phyloP scores from a whole-genome alignment of 2,113 vertebrate species.

The Clarias gariepinus region DNA sequence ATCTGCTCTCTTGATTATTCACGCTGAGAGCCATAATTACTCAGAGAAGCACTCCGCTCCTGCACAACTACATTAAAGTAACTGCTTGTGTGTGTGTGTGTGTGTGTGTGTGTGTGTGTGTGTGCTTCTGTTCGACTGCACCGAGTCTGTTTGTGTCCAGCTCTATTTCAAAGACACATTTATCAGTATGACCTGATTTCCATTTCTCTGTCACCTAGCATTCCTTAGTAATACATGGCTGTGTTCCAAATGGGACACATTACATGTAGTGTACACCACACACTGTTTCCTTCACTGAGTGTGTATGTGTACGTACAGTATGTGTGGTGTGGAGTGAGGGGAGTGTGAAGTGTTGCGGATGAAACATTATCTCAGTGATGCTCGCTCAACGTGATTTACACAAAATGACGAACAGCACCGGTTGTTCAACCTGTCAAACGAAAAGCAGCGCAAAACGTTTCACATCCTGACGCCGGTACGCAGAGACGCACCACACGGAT shows the following conservation, averaged over 20 bases:
- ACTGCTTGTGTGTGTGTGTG: constrained; percentile 49
- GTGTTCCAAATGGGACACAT: not conserved
- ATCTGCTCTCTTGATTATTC: constrained; percentile 58
- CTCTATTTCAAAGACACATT: constrained; percentile 4
- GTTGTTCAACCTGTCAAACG: not conserved
- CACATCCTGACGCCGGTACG: not conserved
- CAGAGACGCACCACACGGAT: not conserved
- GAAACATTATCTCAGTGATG: not conserved
- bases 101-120: constrained; percentile 36
- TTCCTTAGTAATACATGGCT: not conserved
- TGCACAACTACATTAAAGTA: constrained; percentile 57
- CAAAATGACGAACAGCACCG: not conserved
- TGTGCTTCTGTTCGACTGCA: constrained; percentile 26
- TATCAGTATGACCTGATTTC: constrained; percentile 20
- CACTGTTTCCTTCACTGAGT: not conserved
- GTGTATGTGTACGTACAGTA: too few species aligned
- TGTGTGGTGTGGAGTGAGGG: not conserved
- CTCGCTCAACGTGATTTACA: not conserved
- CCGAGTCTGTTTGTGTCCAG: constrained; percentile 20
- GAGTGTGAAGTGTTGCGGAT: not conserved
- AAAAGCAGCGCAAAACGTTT: not conserved
- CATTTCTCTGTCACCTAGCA: not conserved
- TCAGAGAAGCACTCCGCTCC: constrained; percentile 54
- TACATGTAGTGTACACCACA: not conserved
- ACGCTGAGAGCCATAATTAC: constrained; percentile 60